Conservation (phyloP, 2,888 invertebrate genomes). For the Glaucopsyche alexis region DNA sequence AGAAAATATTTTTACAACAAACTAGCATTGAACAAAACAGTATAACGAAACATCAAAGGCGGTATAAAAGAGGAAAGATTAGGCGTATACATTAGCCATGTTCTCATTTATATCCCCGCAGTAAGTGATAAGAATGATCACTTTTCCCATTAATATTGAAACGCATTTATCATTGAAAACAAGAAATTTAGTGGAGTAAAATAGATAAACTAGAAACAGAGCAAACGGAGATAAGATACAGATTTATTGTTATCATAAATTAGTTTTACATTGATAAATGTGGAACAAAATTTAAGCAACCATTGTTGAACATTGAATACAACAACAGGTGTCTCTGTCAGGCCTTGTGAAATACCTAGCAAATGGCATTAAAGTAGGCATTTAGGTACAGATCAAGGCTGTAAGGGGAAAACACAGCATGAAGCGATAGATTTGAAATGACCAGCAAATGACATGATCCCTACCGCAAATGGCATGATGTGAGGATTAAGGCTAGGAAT, state of each 20-base stretch:
- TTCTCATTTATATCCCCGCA: constrained; percentile 11
- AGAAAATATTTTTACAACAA: constrained; percentile 11
- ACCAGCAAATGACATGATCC: too few relatives aligned
- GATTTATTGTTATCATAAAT: constrained; percentile 29
- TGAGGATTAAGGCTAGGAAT: too few relatives aligned
- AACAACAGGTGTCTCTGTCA: constrained; percentile 18
- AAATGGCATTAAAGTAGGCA: not conserved
- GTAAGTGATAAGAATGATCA: constrained; percentile 27
- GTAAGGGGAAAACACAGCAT: not conserved
- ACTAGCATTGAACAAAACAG: constrained; percentile 1
- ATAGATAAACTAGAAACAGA: constrained; percentile 26
- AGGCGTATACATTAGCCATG: constrained; percentile 5
- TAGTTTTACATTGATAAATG: constrained; percentile 28
- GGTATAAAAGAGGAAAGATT: constrained; percentile 14
- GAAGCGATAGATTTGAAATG: not conserved
- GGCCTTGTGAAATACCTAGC: constrained; percentile 5
- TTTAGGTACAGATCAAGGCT: not conserved
- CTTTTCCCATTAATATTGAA: constrained; percentile 27
- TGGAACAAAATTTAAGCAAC: constrained; percentile 27
- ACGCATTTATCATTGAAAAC: constrained; percentile 24
- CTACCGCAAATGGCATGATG: too few relatives aligned
- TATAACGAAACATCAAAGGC: constrained; percentile 13
- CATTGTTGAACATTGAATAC: constrained; percentile 18
- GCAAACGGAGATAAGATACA: constrained; percentile 24
- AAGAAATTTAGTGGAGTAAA: constrained; percentile 17